Evolutionary conservation across 2,797 vertebrate genomes (phyloP).

Genomic region (Ambastaia sidthimunki): DNA sequence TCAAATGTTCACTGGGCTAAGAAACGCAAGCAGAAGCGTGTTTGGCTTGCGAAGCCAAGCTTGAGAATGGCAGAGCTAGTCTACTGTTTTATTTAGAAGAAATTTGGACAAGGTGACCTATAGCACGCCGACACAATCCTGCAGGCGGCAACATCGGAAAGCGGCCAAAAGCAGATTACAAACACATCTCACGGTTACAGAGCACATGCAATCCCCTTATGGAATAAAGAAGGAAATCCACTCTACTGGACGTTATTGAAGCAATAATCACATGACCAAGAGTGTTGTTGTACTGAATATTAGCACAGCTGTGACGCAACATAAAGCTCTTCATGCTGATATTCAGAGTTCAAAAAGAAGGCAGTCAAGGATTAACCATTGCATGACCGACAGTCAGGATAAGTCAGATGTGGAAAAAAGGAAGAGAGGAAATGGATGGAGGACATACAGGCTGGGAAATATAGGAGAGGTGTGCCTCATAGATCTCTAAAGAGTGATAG

Average conservation of each 20-base stretch:
- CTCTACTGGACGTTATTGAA: conserved; percentile 1
- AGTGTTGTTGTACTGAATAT: background rate
- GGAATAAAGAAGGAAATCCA: background rate
- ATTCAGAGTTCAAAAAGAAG: too few species aligned
- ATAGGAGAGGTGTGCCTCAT: conserved; percentile 17
- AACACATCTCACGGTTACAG: background rate
- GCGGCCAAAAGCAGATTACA: conserved; percentile 42
- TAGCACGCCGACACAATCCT: conserved; percentile 34
- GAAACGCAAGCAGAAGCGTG: conserved; percentile 12
- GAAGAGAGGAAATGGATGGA: conserved; percentile 9
- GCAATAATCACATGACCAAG: background rate
- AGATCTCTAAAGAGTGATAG: conserved; percentile 44
- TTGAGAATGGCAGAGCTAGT: conserved; percentile 6
- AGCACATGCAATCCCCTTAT: background rate
- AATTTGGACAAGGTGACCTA: conserved; percentile 48
- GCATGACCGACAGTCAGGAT: too few species aligned
- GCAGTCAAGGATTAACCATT: too few species aligned
- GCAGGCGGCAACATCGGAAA: background rate
- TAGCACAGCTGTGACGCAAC: background rate
- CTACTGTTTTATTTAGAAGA: conserved; percentile 13
- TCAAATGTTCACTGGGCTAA: conserved; percentile 21
- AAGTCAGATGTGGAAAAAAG: background rate
- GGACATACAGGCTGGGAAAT: conserved; percentile 7
- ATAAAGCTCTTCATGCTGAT: too few species aligned
- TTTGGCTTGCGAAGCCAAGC: conserved; percentile 11